Evolutionary conservation across 2,888 invertebrate genomes (phyloP), one percentile per base, ranked within the genome.

Genomic region (Drosophila heteroneura): DNA sequence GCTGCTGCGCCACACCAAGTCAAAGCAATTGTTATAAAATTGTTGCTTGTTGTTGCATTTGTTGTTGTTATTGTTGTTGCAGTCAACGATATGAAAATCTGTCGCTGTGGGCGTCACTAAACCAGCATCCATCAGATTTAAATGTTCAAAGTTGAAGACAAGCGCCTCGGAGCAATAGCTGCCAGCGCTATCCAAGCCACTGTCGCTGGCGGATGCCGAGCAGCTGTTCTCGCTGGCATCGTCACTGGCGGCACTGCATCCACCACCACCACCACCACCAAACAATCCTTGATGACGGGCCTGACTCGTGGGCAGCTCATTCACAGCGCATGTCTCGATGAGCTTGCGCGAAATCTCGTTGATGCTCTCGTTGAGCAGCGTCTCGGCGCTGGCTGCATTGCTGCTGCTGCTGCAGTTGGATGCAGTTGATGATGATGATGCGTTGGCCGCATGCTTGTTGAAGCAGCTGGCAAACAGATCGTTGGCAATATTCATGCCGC

Each of bases 11-110:
- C 93, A 92, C 80, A 92, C 85, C 80, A 94, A 94, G 85, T 94
- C 93, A 85, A 94, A 94, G 67, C 94, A 94, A 91, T 95, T 94
- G 86, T 89, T 89, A 79, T 85, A 89, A 83, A 91, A 88, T 85
- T 91, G 85, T 73, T 89, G 83, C 75, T 64, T 80, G 76, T 66
- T 75, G 74, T 69, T 67, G 83, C 67, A 70, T 67, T 70, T 80
- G 82, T 35, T 77, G 61, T 54, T 80, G 33, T 14, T 33, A 12
- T 84, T 89, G 76, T 90, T 89, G 83, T 90, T 89, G 83, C 90
- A 83, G 85, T 91, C 90, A 71, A 89, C 76, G 19, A 84, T 47
- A 57, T 57, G 77, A 79, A 89, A 84, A 84, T 91, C 83, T 72
- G 83, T 73, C 37, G 86, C 80, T 67, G 92, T 91, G 83, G 92